Conservation (phyloP, 2,797 vertebrate genomes). For the Neosilurus hyrtlii region DNA sequence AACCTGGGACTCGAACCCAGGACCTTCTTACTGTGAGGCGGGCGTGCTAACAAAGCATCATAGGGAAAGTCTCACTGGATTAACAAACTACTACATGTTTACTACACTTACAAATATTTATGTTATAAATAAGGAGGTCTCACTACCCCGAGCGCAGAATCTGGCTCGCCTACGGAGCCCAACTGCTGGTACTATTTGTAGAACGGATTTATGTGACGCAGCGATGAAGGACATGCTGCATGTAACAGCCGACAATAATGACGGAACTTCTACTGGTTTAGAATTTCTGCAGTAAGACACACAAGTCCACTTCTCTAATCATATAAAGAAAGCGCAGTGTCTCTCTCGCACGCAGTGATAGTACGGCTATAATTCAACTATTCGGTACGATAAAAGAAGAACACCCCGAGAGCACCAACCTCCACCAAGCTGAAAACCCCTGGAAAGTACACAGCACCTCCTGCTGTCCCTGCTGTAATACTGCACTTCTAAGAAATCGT, state of each 20-base stretch:
- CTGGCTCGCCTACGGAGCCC: not conserved
- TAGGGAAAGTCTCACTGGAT: not conserved
- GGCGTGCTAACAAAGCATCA: too few species aligned
- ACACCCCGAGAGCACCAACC: too few species aligned
- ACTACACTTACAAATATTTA: not conserved
- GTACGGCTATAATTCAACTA: not conserved
- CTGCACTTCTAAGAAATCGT: too few species aligned
- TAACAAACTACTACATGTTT: not conserved
- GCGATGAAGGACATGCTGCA: not conserved
- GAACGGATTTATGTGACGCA: not conserved
- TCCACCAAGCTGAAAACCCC: too few species aligned
- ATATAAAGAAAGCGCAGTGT: not conserved
- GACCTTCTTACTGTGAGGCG: too few species aligned
- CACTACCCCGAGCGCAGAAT: not conserved
- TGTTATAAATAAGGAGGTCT: not conserved
- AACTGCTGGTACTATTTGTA: too few species aligned
- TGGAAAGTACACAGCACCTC: too few species aligned
- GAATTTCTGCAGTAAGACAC: not conserved
- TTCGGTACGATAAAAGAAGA: not conserved
- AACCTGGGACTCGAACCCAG: too few species aligned
- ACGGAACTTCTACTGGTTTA: not conserved
- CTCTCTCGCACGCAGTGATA: not conserved
- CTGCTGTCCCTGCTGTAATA: too few species aligned
- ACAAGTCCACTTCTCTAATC: not conserved
- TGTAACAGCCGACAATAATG: not conserved